Percentiles rank a stretch among this genome's conserved stretches.
Conservation (phyloP, 2,888 invertebrate genomes). For the Flexamia atlantica region DNA sequence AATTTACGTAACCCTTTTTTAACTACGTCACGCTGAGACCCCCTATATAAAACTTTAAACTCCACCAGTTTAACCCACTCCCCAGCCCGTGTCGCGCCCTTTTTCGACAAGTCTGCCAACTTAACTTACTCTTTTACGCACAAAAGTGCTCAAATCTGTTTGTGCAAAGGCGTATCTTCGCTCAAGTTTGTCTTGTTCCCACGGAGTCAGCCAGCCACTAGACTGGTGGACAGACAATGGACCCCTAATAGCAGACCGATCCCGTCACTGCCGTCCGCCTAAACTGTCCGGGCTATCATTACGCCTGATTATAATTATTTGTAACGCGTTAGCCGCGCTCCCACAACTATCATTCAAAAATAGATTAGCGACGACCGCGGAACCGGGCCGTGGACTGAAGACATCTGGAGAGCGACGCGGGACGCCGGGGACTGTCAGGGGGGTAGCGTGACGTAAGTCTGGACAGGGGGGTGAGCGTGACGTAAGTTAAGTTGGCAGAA, state of each 20-base stretch:
- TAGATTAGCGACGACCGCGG: slow-evolving; percentile 58
- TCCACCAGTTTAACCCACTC: too few species aligned
- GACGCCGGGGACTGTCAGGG: neutral
- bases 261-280: slow-evolving; percentile 56
- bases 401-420: slow-evolving; percentile 45
- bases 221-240: slow-evolving; percentile 34
- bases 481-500: too few species aligned
- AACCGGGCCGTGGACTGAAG: neutral
- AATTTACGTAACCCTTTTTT: too few species aligned
- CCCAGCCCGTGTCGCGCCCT: too few species aligned
- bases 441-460: neutral
- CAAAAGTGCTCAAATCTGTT: too few species aligned
- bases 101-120: too few species aligned
- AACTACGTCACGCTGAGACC: too few species aligned
- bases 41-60: too few species aligned
- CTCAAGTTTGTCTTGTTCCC: too few species aligned
- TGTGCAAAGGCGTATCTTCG: too few species aligned
- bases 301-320: slow-evolving; percentile 63
- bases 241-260: slow-evolving; percentile 47
- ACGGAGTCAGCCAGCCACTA: too few species aligned
- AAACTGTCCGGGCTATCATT: slow-evolving; percentile 61
- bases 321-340: slow-evolving; percentile 59
- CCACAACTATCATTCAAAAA: slow-evolving; percentile 65
- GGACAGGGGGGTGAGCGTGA: neutral
- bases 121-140: too few species aligned